Conservation (phyloP, 2,888 invertebrate species). For the Mesorhabditis spiculigera region DNA sequence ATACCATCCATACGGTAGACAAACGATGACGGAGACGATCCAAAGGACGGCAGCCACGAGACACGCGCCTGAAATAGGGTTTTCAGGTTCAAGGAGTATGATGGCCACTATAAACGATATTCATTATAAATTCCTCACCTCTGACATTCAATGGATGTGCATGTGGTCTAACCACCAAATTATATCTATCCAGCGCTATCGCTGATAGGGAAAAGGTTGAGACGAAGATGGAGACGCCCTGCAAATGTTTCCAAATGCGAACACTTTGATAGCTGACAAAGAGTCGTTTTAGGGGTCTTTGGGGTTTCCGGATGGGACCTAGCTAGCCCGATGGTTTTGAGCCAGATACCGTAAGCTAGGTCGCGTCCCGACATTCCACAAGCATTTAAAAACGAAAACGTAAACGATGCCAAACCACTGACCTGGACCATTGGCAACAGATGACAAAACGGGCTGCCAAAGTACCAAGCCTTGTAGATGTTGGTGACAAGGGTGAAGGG, state of each 20-base stretch:
- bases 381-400: no score
- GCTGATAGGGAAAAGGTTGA: conserved; percentile 92
- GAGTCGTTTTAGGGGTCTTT: no score
- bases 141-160: conserved; percentile 38
- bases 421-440: conserved; percentile 85
- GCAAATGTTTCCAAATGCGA: conserved; percentile 6
- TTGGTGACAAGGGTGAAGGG: conserved; percentile 93
- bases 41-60: conserved; percentile 60
- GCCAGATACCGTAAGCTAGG: no score
- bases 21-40: conserved; percentile 72
- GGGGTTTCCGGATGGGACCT: no score
- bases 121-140: conserved; percentile 19
- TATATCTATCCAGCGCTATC: conserved; percentile 80
- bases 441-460: conserved; percentile 84
- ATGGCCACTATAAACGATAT: no score
- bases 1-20: conserved; percentile 85
- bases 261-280: no score
- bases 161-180: conserved; percentile 62
- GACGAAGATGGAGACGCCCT: conserved; percentile 85
- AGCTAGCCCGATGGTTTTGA: no score
- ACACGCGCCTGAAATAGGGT: conserved; percentile 21
- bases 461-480: conserved; percentile 84
- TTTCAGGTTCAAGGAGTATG: no score
- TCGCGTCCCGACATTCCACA: no score
- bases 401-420: conserved; percentile 8